Evolutionary conservation across 2,888 invertebrate species (phyloP).

Genomic region (Polydrusus cervinus): DNA sequence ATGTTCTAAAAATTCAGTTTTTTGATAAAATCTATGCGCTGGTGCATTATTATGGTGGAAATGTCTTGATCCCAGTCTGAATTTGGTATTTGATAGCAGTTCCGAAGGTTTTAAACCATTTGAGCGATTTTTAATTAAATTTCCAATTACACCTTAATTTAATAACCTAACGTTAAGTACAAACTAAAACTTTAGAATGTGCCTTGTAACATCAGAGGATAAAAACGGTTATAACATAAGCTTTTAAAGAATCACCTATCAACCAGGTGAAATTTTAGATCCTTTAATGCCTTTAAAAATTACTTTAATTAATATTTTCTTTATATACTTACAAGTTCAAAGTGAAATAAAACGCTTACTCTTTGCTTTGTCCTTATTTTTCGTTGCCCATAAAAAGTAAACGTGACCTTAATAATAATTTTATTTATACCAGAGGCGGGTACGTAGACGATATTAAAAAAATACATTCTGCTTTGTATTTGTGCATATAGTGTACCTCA

Average conservation of each 20-base stretch:
- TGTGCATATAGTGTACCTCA: too few relatives aligned
- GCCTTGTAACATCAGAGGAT: neutral
- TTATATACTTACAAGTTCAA: neutral
- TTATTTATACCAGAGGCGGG: neutral
- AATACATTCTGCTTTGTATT: too few relatives aligned
- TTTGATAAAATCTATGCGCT: too few relatives aligned
- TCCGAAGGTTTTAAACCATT: too few relatives aligned
- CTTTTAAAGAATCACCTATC: neutral
- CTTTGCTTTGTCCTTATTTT: conserved; percentile 2
- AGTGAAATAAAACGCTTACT: conserved; percentile 1
- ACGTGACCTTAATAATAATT: neutral
- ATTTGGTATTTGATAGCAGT: too few relatives aligned
- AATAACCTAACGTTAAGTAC: neutral
- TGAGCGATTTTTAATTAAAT: neutral
- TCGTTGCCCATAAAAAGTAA: neutral
- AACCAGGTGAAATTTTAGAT: neutral
- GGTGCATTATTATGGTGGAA: too few relatives aligned
- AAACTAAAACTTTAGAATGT: neutral
- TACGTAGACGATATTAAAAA: neutral
- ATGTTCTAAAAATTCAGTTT: too few relatives aligned
- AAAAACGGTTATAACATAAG: neutral
- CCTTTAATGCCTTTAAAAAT: neutral
- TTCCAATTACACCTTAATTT: neutral
- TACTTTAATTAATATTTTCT: conserved; percentile 3
- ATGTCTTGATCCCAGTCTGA: too few relatives aligned